Evolutionary conservation across 2,888 invertebrate species (phyloP).

Genomic region (Chrysina gloriosa): DNA sequence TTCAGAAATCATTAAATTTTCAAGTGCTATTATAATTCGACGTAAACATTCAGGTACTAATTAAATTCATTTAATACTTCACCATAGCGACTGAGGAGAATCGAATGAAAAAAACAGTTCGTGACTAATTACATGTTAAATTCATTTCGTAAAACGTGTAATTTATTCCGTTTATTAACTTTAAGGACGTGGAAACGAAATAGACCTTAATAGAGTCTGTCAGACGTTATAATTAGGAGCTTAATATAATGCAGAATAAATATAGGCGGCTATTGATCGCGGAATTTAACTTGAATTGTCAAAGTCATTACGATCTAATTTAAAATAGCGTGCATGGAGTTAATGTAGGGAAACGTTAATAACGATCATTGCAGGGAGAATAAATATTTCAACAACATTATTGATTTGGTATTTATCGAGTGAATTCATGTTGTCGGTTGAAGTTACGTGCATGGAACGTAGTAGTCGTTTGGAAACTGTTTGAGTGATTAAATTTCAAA

Average conservation of each 20-base stretch:
- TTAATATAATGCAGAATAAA: conserved; percentile 35
- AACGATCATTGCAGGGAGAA: conserved; percentile 21
- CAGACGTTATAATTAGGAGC: conserved; percentile 27
- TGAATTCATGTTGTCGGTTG: too few relatives aligned
- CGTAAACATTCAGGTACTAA: conserved; percentile 4
- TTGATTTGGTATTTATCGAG: conserved; percentile 16
- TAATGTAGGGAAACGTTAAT: conserved; percentile 22
- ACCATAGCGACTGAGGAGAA: not conserved
- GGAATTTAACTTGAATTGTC: conserved; percentile 27
- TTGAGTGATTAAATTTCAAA: too few relatives aligned
- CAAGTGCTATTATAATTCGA: conserved; percentile 2
- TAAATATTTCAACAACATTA: conserved; percentile 26
- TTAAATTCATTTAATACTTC: conserved; percentile 16
- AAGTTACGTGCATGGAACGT: too few relatives aligned
- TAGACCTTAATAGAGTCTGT: conserved; percentile 33
- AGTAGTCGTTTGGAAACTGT: too few relatives aligned
- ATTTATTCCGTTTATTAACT: conserved; percentile 32
- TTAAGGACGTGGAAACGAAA: conserved; percentile 32
- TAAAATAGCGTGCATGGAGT: conserved; percentile 29
- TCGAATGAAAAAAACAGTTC: conserved; percentile 15
- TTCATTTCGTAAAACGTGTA: conserved; percentile 28
- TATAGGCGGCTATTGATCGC: conserved; percentile 30
- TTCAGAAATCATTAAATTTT: conserved; percentile 17
- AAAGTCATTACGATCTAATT: conserved; percentile 33
- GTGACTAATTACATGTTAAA: conserved; percentile 34